Base-by-base conservation (phyloP, 2,888 invertebrate genomes). In the Drosophila affinis region DNA sequence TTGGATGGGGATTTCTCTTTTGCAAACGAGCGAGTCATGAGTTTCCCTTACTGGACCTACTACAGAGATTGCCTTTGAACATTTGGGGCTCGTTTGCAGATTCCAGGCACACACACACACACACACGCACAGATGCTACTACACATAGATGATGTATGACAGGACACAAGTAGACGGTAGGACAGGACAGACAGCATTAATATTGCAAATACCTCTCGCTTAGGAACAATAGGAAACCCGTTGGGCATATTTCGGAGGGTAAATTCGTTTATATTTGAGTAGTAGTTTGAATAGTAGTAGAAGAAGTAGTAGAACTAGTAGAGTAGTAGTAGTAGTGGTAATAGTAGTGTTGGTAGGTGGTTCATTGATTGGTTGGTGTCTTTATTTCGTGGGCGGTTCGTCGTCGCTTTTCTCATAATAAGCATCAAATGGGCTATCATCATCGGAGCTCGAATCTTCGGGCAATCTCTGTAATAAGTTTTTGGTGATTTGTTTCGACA, bases 381-480 rank as follows among this genome's bases (percentile, higher is more conserved):
- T 75, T 39, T 79, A 84, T 83, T 88, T 88, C 71, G 74, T 87
- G 70, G 87, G 62, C 59, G 87, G 88, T 34, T 90, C 88, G 72
- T 83, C 81, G 60, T 90, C 91, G 75, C 87, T 91, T 87, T 90
- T 90, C 75, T 91, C 91, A 81, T 89, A 82, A 84, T 90, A 87
- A 78, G 89, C 90, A 86, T 91, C 91, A 63, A 91, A 91, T 54
- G 91, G 91, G 82, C 87, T 89, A 89, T 91, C 91, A 81, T 91
- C 91, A 62, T 90, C 90, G 62, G 91, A 91, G 81, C 90, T 90
- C 81, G 91, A 91, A 80, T 91, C 91, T 89, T 91, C 91, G 71
- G 91, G 91, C 73, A 90, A 83, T 82, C 81, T 89, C 90, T 90
- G 89, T 75, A 90, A 82, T 81, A 79, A 77, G 73, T 81, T 75